Base-by-base conservation (phyloP, 2,113 vertebrate genomes). In the Dromas ardeola region DNA sequence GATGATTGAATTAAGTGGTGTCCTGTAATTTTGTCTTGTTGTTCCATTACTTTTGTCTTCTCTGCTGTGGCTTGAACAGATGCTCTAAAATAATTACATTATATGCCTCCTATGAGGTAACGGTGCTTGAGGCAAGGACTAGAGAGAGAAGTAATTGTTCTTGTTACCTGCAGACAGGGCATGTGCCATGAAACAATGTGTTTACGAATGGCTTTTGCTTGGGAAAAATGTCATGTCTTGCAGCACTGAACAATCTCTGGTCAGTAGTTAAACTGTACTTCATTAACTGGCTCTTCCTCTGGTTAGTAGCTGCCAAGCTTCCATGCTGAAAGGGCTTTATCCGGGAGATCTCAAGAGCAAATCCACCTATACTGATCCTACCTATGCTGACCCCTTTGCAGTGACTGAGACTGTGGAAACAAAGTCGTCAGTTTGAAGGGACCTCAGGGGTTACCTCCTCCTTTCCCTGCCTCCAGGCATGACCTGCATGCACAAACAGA, bases 1-100 rank as follows among this genome's bases (percentile, higher is more conserved):
- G 81, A 76, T 91, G 61, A 84, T 92, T 96, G 62, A 86, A 93
- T 93, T 96, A 89, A 92, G 34, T 29, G 11, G 19, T 89, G 81
- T 86, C 94, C 93, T 91, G 83, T 95, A 87, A 92, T 95, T 94
- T 74, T 92, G 72, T 79, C 65, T 38, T 83, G 6, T 85, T 85
- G 78, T 90, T 91, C 43, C 78, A 58, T 95, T 95, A 70, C 22
- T 96, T 91, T 65, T 90, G 70, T 86, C 69, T 90, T 91, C 56
- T 89, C 69, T 91, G 81, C 90, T 84, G 86, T 53, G 73, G 59
- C 70, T 94, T 91, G 63, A 95, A 77, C 67, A 88, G 92, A 87
- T 87, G 38, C 92, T 91, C 61, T 76, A 40, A 88, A 92, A 80
- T 94, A 90, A 97, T 92, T 86, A 27, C 15, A 53, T 87, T 86